Evolutionary conservation across 2,888 invertebrate genomes (phyloP).

Genomic region (Caenorhabditis parvicauda): DNA sequence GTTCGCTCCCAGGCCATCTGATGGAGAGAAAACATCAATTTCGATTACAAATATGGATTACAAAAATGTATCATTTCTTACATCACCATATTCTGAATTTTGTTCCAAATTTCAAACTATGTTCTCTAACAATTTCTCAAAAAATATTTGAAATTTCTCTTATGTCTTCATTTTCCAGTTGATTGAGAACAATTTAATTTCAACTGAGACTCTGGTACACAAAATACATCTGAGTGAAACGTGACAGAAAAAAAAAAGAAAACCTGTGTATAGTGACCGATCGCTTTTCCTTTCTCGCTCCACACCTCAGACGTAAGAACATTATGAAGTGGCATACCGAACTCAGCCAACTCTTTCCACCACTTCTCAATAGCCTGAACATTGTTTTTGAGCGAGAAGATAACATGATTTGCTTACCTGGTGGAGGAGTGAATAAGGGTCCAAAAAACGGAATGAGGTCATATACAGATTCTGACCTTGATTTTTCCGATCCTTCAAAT

Average conservation of each 20-base stretch:
- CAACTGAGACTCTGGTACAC: background rate
- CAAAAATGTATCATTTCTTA: background rate
- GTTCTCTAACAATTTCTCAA: no score
- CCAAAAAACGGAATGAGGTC: constrained; percentile 28
- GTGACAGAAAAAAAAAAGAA: background rate
- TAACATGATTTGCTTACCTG: constrained; percentile 14
- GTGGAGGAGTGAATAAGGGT: constrained; percentile 29
- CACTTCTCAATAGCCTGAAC: constrained; percentile 39
- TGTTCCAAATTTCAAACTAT: no score
- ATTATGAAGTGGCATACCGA: constrained; percentile 35
- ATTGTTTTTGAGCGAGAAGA: constrained; percentile 1
- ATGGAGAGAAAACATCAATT: constrained; percentile 10
- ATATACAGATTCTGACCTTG: constrained; percentile 42
- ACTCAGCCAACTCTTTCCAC: constrained; percentile 43
- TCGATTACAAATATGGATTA: background rate
- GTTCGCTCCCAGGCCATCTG: constrained; percentile 42
- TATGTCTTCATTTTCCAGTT: background rate
- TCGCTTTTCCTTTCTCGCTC: constrained; percentile 35
- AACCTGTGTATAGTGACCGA: constrained; percentile 42
- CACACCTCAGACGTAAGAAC: constrained; percentile 30
- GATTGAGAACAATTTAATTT: background rate
- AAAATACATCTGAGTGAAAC: background rate
- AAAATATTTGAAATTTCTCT: background rate
- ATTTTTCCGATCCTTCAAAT: constrained; percentile 29
- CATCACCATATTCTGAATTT: no score